Base-by-base conservation (phyloP, 2,888 invertebrate species). In the Amphipoea lucens region DNA sequence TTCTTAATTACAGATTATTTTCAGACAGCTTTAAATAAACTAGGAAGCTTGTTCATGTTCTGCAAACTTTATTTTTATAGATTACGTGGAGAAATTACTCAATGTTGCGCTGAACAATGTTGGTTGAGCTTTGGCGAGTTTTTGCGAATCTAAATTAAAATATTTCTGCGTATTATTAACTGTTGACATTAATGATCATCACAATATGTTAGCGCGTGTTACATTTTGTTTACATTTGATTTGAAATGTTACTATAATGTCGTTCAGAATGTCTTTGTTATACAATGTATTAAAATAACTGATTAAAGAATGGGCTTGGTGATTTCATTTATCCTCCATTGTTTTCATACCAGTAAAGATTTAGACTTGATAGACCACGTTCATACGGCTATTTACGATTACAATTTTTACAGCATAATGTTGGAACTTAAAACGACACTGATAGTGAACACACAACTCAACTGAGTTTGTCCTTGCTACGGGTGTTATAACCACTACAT, bases 41-140 rank as follows among this genome's bases (percentile, higher is more conserved):
- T 63, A 78, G 54, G 82, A 84, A 86, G 76, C 57, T 73, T 40
- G 77, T 29, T 76, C 68, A 48, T 69, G 79, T 78, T 82, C 65
- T 83, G 45, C 42, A 66, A 68, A 74, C 74, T 78, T 84, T 89
- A 89, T 84, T 89, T 88, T 86, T 86, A 75, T 79, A 84, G 73
- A 70, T 85, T 76, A 68, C 81, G 81, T 42, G 72, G 12, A 83
- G 62, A 78, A 68, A 82, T 84, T 85, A 79, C 65, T 75, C 79
- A 86, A 86, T 76, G 84, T 86, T 71, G n/a, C 63, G 17, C 36
- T n/a, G 54, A 77, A 87, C 87, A 85, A 62, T 87, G 87, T 85
- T 63, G 14, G 60, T 80, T 66, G 23, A 42, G 60, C 12, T 62
- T 67, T 71, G 65, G 82, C 76, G 68, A 70, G 66, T 45, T 62